Percentiles rank a stretch among this genome's conserved stretches.
phyloP scores from a whole-genome alignment of 2,888 invertebrate species.

The Melipona beecheii region DNA sequence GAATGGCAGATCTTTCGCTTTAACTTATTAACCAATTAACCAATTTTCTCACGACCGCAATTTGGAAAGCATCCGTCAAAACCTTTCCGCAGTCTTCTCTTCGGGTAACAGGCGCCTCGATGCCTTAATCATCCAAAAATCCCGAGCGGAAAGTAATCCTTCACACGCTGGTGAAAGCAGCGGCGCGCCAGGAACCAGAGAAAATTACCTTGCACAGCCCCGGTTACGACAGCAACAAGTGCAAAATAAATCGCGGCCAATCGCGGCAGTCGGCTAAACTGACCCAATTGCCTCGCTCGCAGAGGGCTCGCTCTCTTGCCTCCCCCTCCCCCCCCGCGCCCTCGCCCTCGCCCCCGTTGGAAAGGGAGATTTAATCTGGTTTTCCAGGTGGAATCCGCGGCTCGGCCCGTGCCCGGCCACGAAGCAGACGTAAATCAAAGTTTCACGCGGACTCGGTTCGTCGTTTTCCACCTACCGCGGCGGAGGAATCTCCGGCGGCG shows the following conservation, averaged over 20 bases:
- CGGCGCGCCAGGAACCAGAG: not conserved
- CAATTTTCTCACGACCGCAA: not conserved
- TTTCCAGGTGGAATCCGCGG: conserved; percentile 5
- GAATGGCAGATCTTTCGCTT: too few species aligned
- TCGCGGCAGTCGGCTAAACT: not conserved
- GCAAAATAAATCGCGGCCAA: conserved; percentile 19
- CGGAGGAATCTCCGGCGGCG: not conserved
- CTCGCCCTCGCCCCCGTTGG: too few species aligned
- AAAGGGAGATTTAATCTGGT: conserved; percentile 37
- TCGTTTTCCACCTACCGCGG: conserved; percentile 5
- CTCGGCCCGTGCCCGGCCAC: not conserved
- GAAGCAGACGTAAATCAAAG: conserved; percentile 47
- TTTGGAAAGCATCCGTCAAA: not conserved
- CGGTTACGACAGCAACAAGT: conserved; percentile 23
- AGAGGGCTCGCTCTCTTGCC: not conserved
- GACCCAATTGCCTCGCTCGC: conserved; percentile 19
- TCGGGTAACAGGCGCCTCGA: too few species aligned
- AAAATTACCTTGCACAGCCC: conserved; percentile 10
- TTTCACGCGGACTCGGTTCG: conserved; percentile 11
- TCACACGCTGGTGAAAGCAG: too few species aligned
- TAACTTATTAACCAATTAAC: not conserved
- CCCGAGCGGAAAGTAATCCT: not conserved
- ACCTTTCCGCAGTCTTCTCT: too few species aligned
- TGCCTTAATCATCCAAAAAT: not conserved
- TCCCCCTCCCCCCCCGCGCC: not conserved